Conservation (phyloP, 2,797 vertebrate species). For the Aplochiton taeniatus region DNA sequence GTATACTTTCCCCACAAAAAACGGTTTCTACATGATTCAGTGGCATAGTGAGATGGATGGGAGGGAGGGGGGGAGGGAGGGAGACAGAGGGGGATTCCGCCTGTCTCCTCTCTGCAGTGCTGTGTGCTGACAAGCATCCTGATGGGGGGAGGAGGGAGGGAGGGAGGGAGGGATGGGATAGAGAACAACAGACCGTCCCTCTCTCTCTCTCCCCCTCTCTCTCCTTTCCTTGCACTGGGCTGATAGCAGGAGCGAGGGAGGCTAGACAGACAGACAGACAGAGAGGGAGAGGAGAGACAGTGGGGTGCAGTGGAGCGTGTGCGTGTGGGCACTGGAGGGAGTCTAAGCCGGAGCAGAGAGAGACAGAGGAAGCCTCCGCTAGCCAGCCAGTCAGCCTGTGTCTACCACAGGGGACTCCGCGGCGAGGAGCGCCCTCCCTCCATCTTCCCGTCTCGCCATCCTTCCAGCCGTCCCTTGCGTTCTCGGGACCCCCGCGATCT, state of each 20-base stretch:
- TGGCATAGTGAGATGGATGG: no score
- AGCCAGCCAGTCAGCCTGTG: slow-evolving; percentile 45
- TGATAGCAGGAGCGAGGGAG: slow-evolving; percentile 10
- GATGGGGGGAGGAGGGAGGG: no score
- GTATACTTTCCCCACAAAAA: no score
- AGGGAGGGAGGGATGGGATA: background rate
- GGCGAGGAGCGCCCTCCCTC: slow-evolving; percentile 38
- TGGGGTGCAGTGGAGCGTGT: slow-evolving; percentile 29
- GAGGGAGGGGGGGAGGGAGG: no score
- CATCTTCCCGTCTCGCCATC: slow-evolving; percentile 35
- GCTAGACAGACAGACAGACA: slow-evolving; percentile 16
- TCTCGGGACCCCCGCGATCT: slow-evolving; percentile 11
- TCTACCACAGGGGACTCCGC: slow-evolving; percentile 52
- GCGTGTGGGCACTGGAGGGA: slow-evolving; percentile 1
- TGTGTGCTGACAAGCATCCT: background rate
- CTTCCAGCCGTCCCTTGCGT: slow-evolving; percentile 41
- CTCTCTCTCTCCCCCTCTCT: no score
- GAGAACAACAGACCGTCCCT: background rate
- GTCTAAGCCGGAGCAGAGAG: slow-evolving; percentile 33
- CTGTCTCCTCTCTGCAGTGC: slow-evolving; percentile 1
- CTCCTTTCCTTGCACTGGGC: slow-evolving; percentile 44
- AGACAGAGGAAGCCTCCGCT: slow-evolving; percentile 30
- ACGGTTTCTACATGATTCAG: no score
- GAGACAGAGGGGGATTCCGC: no score
- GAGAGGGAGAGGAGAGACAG: slow-evolving; percentile 11